A percentile compares a stretch with the other conserved stretches of the same genome.
Conservation (phyloP, 2,888 invertebrate species). For the Cheilosia urbana region DNA sequence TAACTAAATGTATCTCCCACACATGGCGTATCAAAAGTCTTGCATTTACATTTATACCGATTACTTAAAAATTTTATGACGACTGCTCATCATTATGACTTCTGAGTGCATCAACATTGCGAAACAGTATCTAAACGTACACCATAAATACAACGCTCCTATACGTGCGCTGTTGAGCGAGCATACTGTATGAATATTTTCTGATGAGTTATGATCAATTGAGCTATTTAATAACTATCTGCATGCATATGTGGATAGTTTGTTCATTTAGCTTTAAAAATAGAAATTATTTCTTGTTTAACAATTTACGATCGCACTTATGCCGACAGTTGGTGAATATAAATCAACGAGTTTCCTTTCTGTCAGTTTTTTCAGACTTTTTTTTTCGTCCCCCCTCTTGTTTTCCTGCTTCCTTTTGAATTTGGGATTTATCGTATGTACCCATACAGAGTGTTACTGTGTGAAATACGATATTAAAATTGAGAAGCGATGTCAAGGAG, state of each 20-base stretch:
- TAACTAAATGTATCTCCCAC: too few relatives aligned
- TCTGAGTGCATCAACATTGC: too few relatives aligned
- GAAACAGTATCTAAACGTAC: too few relatives aligned
- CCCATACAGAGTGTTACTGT: background rate
- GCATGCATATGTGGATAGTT: conserved; percentile 28
- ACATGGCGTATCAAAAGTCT: too few relatives aligned
- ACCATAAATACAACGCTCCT: too few relatives aligned
- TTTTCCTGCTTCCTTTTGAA: conserved; percentile 1
- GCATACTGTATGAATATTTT: background rate
- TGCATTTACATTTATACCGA: too few relatives aligned
- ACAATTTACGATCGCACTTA: conserved; percentile 66
- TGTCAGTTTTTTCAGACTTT: background rate
- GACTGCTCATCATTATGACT: too few relatives aligned
- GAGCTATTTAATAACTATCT: conserved; percentile 55
- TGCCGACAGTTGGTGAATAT: conserved; percentile 53
- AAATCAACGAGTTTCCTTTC: conserved; percentile 53
- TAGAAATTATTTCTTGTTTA: conserved; percentile 31
- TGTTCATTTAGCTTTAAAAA: conserved; percentile 35
- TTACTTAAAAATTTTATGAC: too few relatives aligned
- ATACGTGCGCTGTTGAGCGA: too few relatives aligned
- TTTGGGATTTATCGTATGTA: background rate
- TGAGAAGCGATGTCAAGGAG: conserved; percentile 24
- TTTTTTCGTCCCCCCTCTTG: background rate
- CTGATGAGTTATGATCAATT: conserved; percentile 62
- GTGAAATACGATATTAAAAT: conserved; percentile 38